A percentile compares a stretch with the other conserved stretches of the same genome.
Evolutionary conservation across 2,113 vertebrate species (phyloP).

Genomic region (Melanostigma gelatinosum): DNA sequence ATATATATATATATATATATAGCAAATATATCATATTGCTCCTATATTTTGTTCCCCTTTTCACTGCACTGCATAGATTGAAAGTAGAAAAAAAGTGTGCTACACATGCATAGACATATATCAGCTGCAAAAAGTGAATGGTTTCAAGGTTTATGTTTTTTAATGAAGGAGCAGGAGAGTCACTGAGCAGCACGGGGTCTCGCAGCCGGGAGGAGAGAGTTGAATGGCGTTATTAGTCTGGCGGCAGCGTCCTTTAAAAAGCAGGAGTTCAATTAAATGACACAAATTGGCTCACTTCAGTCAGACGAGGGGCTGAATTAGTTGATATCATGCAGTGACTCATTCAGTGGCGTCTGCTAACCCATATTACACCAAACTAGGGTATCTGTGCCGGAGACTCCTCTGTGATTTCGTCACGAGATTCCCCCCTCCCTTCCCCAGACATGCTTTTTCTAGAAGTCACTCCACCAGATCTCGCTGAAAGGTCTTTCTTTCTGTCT

Average conservation of each 20-base stretch:
- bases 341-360: conserved; percentile 49
- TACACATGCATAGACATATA: background rate
- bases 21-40: background rate
- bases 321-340: conserved; percentile 55
- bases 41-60: background rate
- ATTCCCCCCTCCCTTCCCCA: conserved; percentile 15
- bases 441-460: conserved; percentile 39
- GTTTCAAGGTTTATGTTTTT: conserved; percentile 25
- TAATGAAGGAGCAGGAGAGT: conserved; percentile 50
- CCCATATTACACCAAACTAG: conserved; percentile 64
- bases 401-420: conserved; percentile 43
- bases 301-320: conserved; percentile 45
- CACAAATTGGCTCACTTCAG: conserved; percentile 56
- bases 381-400: conserved; percentile 48
- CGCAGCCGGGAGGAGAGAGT: conserved; percentile 23
- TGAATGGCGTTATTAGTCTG: conserved; percentile 42
- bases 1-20: no score
- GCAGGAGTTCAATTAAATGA: conserved; percentile 51
- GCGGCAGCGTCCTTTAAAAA: conserved; percentile 34
- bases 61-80: background rate
- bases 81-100: background rate
- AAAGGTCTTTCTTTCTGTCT: conserved; percentile 36
- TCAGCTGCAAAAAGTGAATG: background rate
- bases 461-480: conserved; percentile 13
- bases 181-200: conserved; percentile 27